Conservation (phyloP, 2,888 invertebrate species). For the Epinotia ramella region DNA sequence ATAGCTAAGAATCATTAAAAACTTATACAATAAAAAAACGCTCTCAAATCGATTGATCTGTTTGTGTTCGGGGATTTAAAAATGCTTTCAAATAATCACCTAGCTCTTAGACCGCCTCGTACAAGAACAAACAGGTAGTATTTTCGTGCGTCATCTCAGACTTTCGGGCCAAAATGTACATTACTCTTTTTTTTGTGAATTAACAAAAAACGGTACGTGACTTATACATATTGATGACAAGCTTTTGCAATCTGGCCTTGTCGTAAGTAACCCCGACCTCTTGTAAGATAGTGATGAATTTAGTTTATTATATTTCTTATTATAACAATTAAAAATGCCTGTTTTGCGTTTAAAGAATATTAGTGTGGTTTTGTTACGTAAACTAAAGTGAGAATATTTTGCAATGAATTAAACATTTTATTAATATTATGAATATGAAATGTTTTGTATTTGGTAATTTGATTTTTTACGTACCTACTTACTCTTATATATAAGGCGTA, state of each 20-base stretch:
- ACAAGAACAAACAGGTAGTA: slow-evolving; percentile 44
- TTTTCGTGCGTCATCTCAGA: slow-evolving; percentile 50
- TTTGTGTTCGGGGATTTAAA: neutral
- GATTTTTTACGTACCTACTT: too few species aligned
- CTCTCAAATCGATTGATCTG: too few species aligned
- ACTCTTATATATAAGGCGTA: too few species aligned
- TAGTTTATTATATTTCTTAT: slow-evolving; percentile 20
- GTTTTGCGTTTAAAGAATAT: slow-evolving; percentile 1
- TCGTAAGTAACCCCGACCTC: slow-evolving; percentile 46
- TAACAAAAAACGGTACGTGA: slow-evolving; percentile 57
- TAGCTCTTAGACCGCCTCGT: slow-evolving; percentile 23
- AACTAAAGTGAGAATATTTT: neutral
- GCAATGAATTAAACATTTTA: neutral
- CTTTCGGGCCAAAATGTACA: slow-evolving; percentile 52
- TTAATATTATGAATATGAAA: neutral
- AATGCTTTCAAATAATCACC: neutral
- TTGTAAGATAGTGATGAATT: slow-evolving; percentile 48
- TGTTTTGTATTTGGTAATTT: too few species aligned
- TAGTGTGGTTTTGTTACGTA: neutral
- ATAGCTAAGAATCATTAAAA: too few species aligned
- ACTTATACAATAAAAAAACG: too few species aligned
- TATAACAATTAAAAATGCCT: slow-evolving; percentile 25
- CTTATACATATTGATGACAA: slow-evolving; percentile 66
- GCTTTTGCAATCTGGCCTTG: slow-evolving; percentile 65
- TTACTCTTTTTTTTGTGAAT: slow-evolving; percentile 45